phyloP scores from a whole-genome alignment of 2,113 vertebrate species.

The Pelmatolapia mariae region DNA sequence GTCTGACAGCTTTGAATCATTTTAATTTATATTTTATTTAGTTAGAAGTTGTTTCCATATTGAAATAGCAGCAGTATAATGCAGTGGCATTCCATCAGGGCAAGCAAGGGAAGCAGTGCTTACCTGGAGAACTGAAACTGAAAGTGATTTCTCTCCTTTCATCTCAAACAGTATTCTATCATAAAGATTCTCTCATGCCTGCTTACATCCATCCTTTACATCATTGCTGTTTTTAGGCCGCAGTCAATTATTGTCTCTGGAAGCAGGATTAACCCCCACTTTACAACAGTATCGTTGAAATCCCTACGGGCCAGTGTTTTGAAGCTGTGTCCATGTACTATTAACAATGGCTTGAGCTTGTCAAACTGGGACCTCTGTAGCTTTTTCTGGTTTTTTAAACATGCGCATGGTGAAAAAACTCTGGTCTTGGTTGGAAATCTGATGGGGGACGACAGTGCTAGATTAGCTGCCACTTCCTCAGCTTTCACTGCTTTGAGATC shows the following conservation, averaged over 20 bases:
- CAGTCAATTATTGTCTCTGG: background rate
- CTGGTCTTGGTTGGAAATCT: background rate
- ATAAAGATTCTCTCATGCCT: background rate
- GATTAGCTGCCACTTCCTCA: background rate
- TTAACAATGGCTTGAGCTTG: background rate
- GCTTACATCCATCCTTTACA: background rate
- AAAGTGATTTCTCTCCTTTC: background rate
- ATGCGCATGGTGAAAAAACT: background rate
- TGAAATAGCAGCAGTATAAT: background rate
- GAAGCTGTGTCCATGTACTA: background rate
- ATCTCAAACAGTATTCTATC: background rate
- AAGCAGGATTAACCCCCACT: background rate
- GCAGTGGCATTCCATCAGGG: background rate
- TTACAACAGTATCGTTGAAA: background rate
- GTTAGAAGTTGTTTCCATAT: background rate
- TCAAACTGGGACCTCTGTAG: background rate
- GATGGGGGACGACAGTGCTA: background rate
- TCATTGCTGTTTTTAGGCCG: background rate
- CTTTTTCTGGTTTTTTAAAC: background rate
- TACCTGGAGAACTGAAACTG: background rate
- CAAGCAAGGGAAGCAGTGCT: background rate
- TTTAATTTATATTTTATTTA: background rate
- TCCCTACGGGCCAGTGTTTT: background rate
- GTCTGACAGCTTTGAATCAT: background rate
- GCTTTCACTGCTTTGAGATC: background rate